Conservation (phyloP, 2,888 invertebrate genomes). For the Hypena proboscidalis region DNA sequence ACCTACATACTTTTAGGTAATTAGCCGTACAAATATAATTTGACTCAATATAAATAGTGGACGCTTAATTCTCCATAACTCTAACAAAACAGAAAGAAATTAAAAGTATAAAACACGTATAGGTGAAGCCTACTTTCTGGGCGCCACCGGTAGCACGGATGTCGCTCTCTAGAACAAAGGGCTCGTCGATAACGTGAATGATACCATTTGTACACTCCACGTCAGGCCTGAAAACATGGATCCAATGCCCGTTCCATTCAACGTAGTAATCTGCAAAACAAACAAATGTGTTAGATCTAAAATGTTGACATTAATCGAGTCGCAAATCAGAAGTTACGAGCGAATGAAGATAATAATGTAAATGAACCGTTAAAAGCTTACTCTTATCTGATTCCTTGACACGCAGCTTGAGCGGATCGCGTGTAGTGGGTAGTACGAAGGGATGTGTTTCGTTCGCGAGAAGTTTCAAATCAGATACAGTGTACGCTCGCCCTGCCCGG, state of each 20-base stretch:
- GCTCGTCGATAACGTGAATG: slow-evolving; percentile 96
- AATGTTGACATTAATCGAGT: slow-evolving; percentile 26
- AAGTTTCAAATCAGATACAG: slow-evolving; percentile 91
- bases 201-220: slow-evolving; percentile 98
- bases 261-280: slow-evolving; percentile 90
- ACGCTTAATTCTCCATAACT: slow-evolving; percentile 63
- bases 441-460: slow-evolving; percentile 88
- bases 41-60: slow-evolving; percentile 42
- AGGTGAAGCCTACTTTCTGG: slow-evolving; percentile 53
- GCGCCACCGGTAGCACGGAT: slow-evolving; percentile 88
- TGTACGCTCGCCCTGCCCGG: slow-evolving; percentile 90
- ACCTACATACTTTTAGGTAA: slow-evolving; percentile 16
- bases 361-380: slow-evolving; percentile 59
- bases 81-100: slow-evolving; percentile 61
- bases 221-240: slow-evolving; percentile 95
- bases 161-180: slow-evolving; percentile 93
- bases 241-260: slow-evolving; percentile 93
- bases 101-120: slow-evolving; percentile 54
- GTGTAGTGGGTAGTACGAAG: slow-evolving; percentile 88
- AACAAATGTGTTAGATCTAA: slow-evolving; percentile 25
- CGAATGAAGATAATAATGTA: slow-evolving; percentile 44
- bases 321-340: slow-evolving; percentile 27
- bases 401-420: slow-evolving; percentile 89
- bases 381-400: slow-evolving; percentile 91
- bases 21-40: slow-evolving; percentile 35